Percentiles rank a stretch among this genome's conserved stretches.
These are phyloP conservation scores for Theonella swinhoei DNA, from an alignment of 37 sponge, comb jelly and placozoan genomes.

Conservation along the genomic window DNA sequence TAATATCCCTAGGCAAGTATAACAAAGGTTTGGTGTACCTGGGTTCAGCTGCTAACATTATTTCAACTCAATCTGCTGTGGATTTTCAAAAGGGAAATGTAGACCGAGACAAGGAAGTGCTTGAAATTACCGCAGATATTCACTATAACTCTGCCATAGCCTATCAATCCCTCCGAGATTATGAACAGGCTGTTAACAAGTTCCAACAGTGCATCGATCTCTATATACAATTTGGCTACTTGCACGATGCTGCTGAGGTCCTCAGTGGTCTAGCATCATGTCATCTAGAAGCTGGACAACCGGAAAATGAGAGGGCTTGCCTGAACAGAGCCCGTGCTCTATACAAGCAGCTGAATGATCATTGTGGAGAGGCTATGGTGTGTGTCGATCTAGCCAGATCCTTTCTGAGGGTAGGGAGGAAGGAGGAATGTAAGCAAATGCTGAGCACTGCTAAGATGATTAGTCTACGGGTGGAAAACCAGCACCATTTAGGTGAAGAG, in stretches of 20 bases:
- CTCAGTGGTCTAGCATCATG: slow-evolving; percentile 35
- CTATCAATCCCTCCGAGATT: slow-evolving; percentile 40
- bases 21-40: slow-evolving; percentile 45
- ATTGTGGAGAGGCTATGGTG: slow-evolving; percentile 41
- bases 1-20: slow-evolving; percentile 50
- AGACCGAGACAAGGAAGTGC: neutral
- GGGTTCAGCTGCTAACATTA: slow-evolving; percentile 37
- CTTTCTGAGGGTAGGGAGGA: slow-evolving; percentile 32
- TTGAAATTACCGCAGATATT: slow-evolving; percentile 50
- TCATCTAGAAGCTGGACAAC: slow-evolving; percentile 22
- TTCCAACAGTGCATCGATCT: slow-evolving; percentile 41
- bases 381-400: slow-evolving; percentile 50
- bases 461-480: slow-evolving; percentile 29
- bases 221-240: slow-evolving; percentile 39
- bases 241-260: slow-evolving; percentile 38
- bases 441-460: slow-evolving; percentile 55
- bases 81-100: neutral
- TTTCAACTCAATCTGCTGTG: slow-evolving; percentile 8
- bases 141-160: slow-evolving; percentile 55
- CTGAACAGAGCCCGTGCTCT: slow-evolving; percentile 48
- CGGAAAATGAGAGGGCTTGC: slow-evolving; percentile 38
- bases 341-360: slow-evolving; percentile 43
- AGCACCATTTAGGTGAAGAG: neutral
- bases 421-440: slow-evolving; percentile 54
- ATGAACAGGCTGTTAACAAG: slow-evolving; percentile 10